Base-by-base conservation (phyloP, 2,113 vertebrate species). In the Bambusicola thoracicus region DNA sequence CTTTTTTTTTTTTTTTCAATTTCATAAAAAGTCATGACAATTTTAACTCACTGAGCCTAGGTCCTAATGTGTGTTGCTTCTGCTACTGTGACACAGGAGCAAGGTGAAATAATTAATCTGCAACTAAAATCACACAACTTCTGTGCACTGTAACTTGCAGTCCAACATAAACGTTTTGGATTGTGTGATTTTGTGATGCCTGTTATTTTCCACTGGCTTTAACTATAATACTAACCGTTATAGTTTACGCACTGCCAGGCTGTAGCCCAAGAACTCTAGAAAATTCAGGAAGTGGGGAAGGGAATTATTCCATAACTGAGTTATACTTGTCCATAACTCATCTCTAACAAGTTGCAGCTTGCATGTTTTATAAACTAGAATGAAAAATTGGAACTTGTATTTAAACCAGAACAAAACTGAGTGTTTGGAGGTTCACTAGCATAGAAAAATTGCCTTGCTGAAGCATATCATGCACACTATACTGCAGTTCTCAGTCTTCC, bases 261-360 rank as follows among this genome's bases (percentile, higher is more conserved):
- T 95, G 62, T 69, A 94, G 87, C 89, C 94, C 87, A 92, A 95
- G 89, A 95, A 92, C 0, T 41, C 90, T 92, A 94, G 78, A 93
- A 85, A 78, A 85, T 96, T 95, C 95, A 96, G 96, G 96, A 97
- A 97, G 92, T 93, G 82, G 93, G 93, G 80, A 92, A 94, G 95
- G 92, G 95, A 96, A 84, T 96, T 90, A 90, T 97, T 97, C 94
- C 96, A 89, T 92, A 97, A 87, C 91, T 96, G 84, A 91, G 90
- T 95, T 94, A 87, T 77, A 90, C 84, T 95, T 77, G 86, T 95
- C 89, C 82, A 91, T 96, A 97, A 97, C 78, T 97, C 90, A 93
- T 93, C 89, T 93, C 94, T 97, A 97, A 97, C 94, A 97, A 95
- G 94, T 92, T 95, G 85, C 96, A 96, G 95, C 93, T 95, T 97